phyloP scores from a whole-genome alignment of 2,888 invertebrate genomes.

The Lobophora halterata region DNA sequence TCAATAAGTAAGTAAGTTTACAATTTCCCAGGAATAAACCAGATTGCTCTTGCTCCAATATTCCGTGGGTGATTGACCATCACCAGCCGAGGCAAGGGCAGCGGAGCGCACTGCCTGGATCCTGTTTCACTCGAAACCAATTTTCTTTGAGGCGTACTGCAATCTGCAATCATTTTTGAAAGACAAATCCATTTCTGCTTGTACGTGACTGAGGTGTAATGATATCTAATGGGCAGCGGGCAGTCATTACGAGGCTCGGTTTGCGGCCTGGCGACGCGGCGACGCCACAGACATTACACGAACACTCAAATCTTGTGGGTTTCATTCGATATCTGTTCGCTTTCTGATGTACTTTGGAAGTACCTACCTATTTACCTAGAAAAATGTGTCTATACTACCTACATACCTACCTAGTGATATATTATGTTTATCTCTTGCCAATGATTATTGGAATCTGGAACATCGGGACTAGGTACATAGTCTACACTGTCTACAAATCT shows the following conservation, averaged over 20 bases:
- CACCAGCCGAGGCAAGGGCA: conserved; percentile 45
- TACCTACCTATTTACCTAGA: too few species aligned
- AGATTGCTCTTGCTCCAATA: background rate
- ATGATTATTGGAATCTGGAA: too few species aligned
- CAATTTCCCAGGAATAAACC: background rate
- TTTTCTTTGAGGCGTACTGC: conserved; percentile 75
- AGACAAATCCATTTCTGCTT: conserved; percentile 78
- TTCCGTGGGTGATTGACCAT: conserved; percentile 14
- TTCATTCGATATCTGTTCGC: too few species aligned
- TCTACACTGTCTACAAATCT: too few species aligned
- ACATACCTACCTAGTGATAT: too few species aligned
- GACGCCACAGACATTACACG: conserved; percentile 8
- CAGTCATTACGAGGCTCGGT: conserved; percentile 66
- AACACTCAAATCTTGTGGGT: too few species aligned
- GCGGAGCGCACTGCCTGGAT: conserved; percentile 39
- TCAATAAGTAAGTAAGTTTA: background rate
- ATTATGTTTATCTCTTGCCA: too few species aligned
- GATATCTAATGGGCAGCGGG: conserved; percentile 70
- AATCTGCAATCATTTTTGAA: conserved; percentile 78
- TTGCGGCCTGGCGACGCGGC: conserved; percentile 16
- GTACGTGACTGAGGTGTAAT: conserved; percentile 77
- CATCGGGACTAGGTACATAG: too few species aligned
- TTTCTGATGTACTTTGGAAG: too few species aligned
- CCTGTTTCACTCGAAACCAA: conserved; percentile 74
- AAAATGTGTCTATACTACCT: too few species aligned